Evolutionary conservation across 2,888 invertebrate genomes (phyloP).

Genomic region (Oscheius sp.): DNA sequence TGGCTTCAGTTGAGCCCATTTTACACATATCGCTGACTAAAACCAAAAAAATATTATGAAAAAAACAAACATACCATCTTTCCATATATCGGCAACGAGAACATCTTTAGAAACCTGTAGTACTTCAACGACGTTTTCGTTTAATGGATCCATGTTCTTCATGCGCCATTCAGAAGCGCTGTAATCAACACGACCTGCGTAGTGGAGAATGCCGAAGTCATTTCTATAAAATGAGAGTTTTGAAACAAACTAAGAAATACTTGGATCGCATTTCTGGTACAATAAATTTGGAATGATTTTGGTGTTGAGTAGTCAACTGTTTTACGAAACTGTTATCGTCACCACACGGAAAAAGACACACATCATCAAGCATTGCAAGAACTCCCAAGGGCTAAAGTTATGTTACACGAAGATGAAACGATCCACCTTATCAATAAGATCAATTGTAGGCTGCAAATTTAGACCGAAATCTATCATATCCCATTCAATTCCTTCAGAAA

Average conservation of each 20-base stretch:
- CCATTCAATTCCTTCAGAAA: slow-evolving; percentile 99
- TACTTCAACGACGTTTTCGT: slow-evolving; percentile 96
- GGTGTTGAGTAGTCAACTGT: slow-evolving; percentile 91
- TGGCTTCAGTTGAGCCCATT: slow-evolving; percentile 45
- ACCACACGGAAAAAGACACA: slow-evolving; percentile 99
- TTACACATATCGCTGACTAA: slow-evolving; percentile 48
- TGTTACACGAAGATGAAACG: too few species aligned
- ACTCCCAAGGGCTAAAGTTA: slow-evolving; percentile 89
- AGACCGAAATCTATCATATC: slow-evolving; percentile 99
- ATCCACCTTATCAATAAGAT: slow-evolving; percentile 95
- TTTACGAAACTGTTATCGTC: slow-evolving; percentile 98
- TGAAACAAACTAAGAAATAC: neutral
- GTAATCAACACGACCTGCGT: slow-evolving; percentile 81
- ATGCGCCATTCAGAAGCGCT: slow-evolving; percentile 95
- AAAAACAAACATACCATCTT: slow-evolving; percentile 80
- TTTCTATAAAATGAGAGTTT: slow-evolving; percentile 76
- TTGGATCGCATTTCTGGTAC: slow-evolving; percentile 75
- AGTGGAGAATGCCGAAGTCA: slow-evolving; percentile 85
- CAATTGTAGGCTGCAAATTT: slow-evolving; percentile 97
- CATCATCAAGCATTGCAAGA: slow-evolving; percentile 96
- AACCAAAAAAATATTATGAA: neutral
- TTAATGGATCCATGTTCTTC: slow-evolving; percentile 99
- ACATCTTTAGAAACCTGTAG: slow-evolving; percentile 92
- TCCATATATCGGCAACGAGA: slow-evolving; percentile 97
- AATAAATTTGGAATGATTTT: slow-evolving; percentile 94